phyloP scores from a whole-genome alignment of 2,113 vertebrate species.

The Uria lomvia region DNA sequence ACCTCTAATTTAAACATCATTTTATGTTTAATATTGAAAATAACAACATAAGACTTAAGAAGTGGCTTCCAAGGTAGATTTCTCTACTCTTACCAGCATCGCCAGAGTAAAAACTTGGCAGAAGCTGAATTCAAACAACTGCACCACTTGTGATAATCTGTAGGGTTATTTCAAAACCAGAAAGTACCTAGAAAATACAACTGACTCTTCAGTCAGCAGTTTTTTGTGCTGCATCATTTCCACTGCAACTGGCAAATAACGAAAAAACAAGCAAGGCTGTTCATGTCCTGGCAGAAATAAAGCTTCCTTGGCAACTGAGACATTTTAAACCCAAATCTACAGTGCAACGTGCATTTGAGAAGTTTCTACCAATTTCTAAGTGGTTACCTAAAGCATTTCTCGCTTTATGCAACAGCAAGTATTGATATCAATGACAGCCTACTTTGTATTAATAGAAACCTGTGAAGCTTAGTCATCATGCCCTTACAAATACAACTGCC shows the following conservation, averaged over 20 bases:
- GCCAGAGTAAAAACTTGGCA: not conserved
- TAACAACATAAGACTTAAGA: not conserved
- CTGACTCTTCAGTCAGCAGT: slow-evolving; percentile 12
- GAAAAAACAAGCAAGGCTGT: not conserved
- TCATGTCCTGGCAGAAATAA: not conserved
- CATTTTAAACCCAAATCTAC: not conserved
- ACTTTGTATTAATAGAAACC: slow-evolving; percentile 17
- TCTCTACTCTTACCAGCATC: not conserved
- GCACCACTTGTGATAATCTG: not conserved
- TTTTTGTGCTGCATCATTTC: slow-evolving; percentile 57
- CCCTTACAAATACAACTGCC: not conserved
- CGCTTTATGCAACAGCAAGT: not conserved
- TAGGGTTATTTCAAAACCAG: not conserved
- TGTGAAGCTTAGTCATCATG: slow-evolving; percentile 1
- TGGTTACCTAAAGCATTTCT: not conserved
- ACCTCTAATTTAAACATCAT: not conserved
- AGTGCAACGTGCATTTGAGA: not conserved
- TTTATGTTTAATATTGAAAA: not conserved
- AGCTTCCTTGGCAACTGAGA: not conserved
- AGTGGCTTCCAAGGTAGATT: not conserved
- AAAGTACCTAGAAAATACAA: slow-evolving; percentile 45
- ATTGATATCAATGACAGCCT: not conserved
- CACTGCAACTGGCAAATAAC: not conserved
- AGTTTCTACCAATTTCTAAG: not conserved
- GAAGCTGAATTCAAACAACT: not conserved